These are phyloP conservation scores for Apus apus DNA, from an alignment of 2,113 vertebrate genomes.

Conservation along the genomic window DNA sequence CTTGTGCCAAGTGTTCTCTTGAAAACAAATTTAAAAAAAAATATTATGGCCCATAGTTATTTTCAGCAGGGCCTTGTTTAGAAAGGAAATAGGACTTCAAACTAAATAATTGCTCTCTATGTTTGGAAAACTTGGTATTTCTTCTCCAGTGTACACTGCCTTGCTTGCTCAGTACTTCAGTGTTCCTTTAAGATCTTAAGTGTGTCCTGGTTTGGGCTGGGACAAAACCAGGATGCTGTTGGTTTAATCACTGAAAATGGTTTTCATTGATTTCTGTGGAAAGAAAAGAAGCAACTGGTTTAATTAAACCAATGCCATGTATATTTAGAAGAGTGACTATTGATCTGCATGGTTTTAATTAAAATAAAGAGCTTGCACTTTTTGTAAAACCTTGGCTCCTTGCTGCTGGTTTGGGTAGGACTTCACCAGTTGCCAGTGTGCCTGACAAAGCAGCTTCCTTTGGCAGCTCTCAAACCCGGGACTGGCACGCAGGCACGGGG, in stretches of 20 bases:
- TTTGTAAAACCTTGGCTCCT: neutral
- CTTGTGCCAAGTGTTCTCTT: neutral
- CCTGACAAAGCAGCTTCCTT: neutral
- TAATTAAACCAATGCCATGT: neutral
- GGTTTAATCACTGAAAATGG: conserved; percentile 9
- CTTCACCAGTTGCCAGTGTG: neutral
- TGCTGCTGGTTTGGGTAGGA: neutral
- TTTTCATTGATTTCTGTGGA: conserved; percentile 14
- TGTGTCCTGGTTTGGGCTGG: neutral
- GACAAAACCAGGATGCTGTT: neutral
- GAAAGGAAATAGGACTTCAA: neutral
- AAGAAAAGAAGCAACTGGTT: conserved; percentile 10
- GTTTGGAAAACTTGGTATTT: neutral
- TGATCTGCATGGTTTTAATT: conserved; percentile 33
- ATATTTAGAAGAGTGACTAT: neutral
- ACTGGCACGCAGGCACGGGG: neutral
- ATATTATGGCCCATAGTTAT: neutral
- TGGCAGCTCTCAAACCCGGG: neutral
- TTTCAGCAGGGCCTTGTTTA: conserved; percentile 5
- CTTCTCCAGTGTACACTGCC: neutral
- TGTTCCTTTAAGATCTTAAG: neutral
- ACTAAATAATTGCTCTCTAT: neutral
- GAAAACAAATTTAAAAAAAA: neutral
- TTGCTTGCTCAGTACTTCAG: neutral
- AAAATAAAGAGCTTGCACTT: neutral